Percentiles rank a stretch among this genome's conserved stretches.
These are phyloP conservation scores for Drosophila melanica DNA, from an alignment of 1,140 invertebrate genomes.

Conservation along the genomic window DNA sequence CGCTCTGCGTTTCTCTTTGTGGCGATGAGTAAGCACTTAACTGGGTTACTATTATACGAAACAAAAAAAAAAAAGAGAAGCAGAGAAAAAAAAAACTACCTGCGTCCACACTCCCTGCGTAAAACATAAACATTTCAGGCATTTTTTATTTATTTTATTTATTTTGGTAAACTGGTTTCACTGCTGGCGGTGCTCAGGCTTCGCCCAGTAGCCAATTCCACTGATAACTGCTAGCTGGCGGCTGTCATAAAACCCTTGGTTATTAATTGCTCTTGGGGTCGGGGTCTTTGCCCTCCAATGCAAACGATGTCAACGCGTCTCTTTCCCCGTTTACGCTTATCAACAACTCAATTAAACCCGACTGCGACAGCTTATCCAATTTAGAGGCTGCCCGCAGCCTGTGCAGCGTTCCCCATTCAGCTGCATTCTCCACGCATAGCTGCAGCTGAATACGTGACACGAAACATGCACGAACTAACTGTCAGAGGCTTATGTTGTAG, in stretches of 20 bases:
- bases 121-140: constrained; percentile 59
- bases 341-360: constrained; percentile 38
- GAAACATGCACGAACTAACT: not conserved
- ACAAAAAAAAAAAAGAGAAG: constrained; percentile 5
- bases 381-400: constrained; percentile 7
- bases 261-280: constrained; percentile 31
- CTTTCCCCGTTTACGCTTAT: constrained; percentile 49
- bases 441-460: constrained; percentile 7
- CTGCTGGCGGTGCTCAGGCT: constrained; percentile 10
- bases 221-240: constrained; percentile 15
- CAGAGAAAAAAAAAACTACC: constrained; percentile 7
- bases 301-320: constrained; percentile 42
- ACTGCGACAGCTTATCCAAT: constrained; percentile 35
- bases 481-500: not conserved
- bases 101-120: constrained; percentile 34
- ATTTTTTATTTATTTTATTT: constrained; percentile 9
- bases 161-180: constrained; percentile 56
- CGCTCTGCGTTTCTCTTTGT: constrained; percentile 49
- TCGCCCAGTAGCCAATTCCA: constrained; percentile 40
- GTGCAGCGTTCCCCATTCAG: not conserved
- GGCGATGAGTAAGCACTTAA: constrained; percentile 50
- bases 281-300: constrained; percentile 66
- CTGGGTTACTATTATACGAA: constrained; percentile 64
- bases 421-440: not conserved
- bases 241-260: constrained; percentile 31